Evolutionary conservation across 2,797 vertebrate genomes (phyloP).

Genomic region (Chromis chromis): DNA sequence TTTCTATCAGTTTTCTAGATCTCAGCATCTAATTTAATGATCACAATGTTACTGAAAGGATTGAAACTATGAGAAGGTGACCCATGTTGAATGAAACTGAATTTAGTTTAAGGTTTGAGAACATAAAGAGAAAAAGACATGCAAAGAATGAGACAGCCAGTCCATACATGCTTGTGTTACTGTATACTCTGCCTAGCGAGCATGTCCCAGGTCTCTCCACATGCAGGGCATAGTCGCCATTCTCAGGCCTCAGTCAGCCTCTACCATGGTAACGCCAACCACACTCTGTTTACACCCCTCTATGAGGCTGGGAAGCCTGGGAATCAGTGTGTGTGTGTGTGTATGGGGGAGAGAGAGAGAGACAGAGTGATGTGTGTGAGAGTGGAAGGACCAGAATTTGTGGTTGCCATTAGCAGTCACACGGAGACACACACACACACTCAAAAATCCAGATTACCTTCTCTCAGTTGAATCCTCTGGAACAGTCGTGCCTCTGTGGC

Average conservation of each 20-base stretch:
- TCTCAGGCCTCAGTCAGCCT: slow-evolving; percentile 78
- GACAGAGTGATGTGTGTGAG: slow-evolving; percentile 39
- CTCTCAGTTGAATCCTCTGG: slow-evolving; percentile 60
- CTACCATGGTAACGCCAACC: slow-evolving; percentile 85
- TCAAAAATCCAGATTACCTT: slow-evolving; percentile 72
- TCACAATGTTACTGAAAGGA: neutral
- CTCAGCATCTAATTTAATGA: neutral
- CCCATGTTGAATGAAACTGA: neutral
- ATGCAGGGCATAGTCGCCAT: slow-evolving; percentile 85
- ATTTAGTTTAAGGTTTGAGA: neutral
- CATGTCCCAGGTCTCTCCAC: slow-evolving; percentile 71
- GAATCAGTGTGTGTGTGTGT: slow-evolving; percentile 64
- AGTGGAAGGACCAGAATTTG: slow-evolving; percentile 55
- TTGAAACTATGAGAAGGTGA: neutral
- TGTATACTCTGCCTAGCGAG: slow-evolving; percentile 63
- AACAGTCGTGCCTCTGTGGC: slow-evolving; percentile 70
- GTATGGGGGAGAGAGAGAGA: slow-evolving; percentile 3
- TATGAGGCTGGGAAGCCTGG: slow-evolving; percentile 80
- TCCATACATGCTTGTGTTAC: slow-evolving; percentile 56
- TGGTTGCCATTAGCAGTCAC: slow-evolving; percentile 53
- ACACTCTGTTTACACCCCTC: slow-evolving; percentile 78
- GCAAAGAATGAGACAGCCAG: slow-evolving; percentile 37
- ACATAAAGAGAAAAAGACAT: slow-evolving; percentile 25
- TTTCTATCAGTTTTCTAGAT: neutral
- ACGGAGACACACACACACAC: slow-evolving; percentile 41